Evolutionary conservation across 2,888 invertebrate genomes (phyloP).

Genomic region (Lomographa bimaculata): DNA sequence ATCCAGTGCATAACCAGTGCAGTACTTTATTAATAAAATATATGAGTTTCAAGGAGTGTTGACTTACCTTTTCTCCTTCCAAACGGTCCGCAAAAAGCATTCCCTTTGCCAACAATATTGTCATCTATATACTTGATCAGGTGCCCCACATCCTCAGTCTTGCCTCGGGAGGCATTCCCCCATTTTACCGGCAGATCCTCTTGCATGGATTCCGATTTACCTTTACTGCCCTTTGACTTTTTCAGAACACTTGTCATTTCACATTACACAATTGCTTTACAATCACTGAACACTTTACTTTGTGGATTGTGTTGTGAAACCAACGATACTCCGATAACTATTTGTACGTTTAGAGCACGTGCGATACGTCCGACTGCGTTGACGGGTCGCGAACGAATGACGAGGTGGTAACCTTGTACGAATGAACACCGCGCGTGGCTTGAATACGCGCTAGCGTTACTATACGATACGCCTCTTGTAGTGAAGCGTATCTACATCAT

Average conservation of each 20-base stretch:
- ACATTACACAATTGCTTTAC: constrained; percentile 62
- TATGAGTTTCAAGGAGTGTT: too few relatives aligned
- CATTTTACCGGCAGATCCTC: constrained; percentile 75
- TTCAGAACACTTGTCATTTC: constrained; percentile 81
- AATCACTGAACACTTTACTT: constrained; percentile 36
- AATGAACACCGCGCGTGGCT: constrained; percentile 19
- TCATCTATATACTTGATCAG: constrained; percentile 91
- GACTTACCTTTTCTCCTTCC: constrained; percentile 91
- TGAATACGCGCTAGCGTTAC: constrained; percentile 7
- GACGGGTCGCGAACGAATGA: constrained; percentile 32
- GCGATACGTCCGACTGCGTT: constrained; percentile 20
- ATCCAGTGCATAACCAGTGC: too few relatives aligned
- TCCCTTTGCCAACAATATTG: constrained; percentile 91
- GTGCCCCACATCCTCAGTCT: constrained; percentile 87
- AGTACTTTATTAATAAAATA: too few relatives aligned
- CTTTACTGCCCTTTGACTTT: constrained; percentile 75
- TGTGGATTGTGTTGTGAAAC: constrained; percentile 24
- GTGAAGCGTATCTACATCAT: too few relatives aligned
- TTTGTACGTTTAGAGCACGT: constrained; percentile 9
- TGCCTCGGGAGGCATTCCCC: constrained; percentile 60
- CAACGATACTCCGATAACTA: constrained; percentile 7
- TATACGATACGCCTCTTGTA: too few relatives aligned
- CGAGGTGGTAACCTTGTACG: constrained; percentile 31
- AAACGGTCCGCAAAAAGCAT: constrained; percentile 92
- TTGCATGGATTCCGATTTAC: constrained; percentile 81